phyloP scores from a whole-genome alignment of 2,888 invertebrate genomes.

The Apodemia duryi region DNA sequence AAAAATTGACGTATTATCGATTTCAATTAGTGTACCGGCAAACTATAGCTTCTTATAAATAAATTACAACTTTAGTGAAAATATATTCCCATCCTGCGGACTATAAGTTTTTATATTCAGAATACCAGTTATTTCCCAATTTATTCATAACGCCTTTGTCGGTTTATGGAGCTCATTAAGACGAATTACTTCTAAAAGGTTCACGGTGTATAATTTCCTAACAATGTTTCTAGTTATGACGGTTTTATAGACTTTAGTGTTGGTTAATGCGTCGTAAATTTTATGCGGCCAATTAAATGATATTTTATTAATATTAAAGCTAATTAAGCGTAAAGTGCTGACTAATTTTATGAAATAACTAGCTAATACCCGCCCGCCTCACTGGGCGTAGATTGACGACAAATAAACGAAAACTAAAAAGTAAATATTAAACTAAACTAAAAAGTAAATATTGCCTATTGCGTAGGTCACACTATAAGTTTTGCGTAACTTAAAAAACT shows the following conservation, averaged over 20 bases:
- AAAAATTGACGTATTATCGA: too few relatives aligned
- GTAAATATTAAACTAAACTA: too few relatives aligned
- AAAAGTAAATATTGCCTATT: too few relatives aligned
- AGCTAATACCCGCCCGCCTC: not conserved
- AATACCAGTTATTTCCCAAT: constrained; percentile 51
- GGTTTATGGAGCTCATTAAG: constrained; percentile 63
- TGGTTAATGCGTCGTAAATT: constrained; percentile 4
- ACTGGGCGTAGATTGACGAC: too few relatives aligned
- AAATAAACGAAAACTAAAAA: too few relatives aligned
- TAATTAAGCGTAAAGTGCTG: not conserved
- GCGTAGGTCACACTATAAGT: too few relatives aligned
- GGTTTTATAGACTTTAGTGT: not conserved
- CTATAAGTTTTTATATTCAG: constrained; percentile 37
- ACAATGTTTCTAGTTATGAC: constrained; percentile 2
- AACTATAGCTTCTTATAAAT: too few relatives aligned
- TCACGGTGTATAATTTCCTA: constrained; percentile 22
- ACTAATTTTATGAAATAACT: not conserved
- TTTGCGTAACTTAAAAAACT: too few relatives aligned
- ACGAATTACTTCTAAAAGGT: constrained; percentile 49
- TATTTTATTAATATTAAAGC: constrained; percentile 1
- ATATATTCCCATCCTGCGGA: not conserved
- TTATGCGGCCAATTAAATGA: not conserved
- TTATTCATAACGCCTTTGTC: constrained; percentile 77
- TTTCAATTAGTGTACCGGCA: too few relatives aligned
- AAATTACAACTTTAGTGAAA: not conserved